Evolutionary conservation across 2,888 invertebrate genomes (phyloP), one percentile per base, ranked within the genome.

Genomic region (Agrochola litura): DNA sequence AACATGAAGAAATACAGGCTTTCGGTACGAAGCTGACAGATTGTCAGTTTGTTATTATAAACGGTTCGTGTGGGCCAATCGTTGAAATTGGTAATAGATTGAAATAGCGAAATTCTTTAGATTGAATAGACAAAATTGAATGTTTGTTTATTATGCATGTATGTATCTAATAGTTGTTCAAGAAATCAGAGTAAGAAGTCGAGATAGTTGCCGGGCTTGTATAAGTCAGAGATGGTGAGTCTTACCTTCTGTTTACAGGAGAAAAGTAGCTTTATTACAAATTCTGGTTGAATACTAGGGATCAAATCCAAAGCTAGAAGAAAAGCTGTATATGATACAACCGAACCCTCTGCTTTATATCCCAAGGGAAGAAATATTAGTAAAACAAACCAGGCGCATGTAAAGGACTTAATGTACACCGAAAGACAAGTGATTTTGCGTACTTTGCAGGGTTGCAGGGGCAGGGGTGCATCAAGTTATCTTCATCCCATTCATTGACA

Each of bases 1-100:
- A 94, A 95, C 95, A 95, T 88, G 88, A 85, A 89, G 89, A 86
- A 95, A 95, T 93, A 95, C 92, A 92, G 91, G 92, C 92, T 92
- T 91, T 92, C 89, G 91, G 85, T 85, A 73, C 74, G 73, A 75
- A 71, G 90, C 76, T 92, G 92, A 93, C 94, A 94, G 93, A 93
- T 90, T 88, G 86, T 77, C 89, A 91, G 91, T 92, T 93, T 93
- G 92, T 92, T 91, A 90, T 93, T 92, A 84, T 92, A 89, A 85
- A 80, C 83, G 86, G 80, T 77, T 82, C 76, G 76, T 83, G 82
- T 82, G 83, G 83, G 73, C 83, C 78, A 77, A 78, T 81, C 77
- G 78, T 77, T 82, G 67, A 68, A 76, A 75, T 76, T 63, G 73
- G 76, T 80, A 73, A 67, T 70, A 60, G 65, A 79, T 82, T 80